These are phyloP conservation scores for Sturmia bella DNA, from an alignment of 2,888 invertebrate species.

Conservation along the genomic window DNA sequence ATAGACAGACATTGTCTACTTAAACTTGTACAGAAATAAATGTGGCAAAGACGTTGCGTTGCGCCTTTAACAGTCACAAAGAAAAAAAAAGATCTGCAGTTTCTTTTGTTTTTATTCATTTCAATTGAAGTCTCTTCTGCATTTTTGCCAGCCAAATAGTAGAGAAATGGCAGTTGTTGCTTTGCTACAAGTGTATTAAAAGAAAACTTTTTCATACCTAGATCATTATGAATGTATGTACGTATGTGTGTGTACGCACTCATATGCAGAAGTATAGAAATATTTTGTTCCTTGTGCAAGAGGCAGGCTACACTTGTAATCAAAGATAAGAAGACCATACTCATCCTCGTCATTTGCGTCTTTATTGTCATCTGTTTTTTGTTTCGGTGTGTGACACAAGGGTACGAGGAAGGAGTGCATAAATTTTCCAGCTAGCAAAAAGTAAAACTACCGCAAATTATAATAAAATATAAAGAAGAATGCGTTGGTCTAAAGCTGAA, in stretches of 20 bases:
- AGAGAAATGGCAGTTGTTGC: conserved; percentile 12
- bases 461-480: conserved; percentile 37
- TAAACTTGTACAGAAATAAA: conserved; percentile 28
- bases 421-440: conserved; percentile 9
- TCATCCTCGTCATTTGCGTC: conserved; percentile 38
- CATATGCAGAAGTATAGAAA: neutral
- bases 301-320: conserved; percentile 18
- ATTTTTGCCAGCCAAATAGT: conserved; percentile 17
- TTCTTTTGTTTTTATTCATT: conserved; percentile 44
- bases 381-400: neutral
- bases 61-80: conserved; percentile 45
- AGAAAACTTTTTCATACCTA: conserved; percentile 46
- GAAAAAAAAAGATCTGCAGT: conserved; percentile 46
- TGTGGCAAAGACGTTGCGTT: conserved; percentile 31
- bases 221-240: conserved; percentile 58
- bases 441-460: conserved; percentile 32
- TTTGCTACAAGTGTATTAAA: conserved; percentile 39
- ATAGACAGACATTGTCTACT: conserved; percentile 36
- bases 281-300: neutral
- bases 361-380: conserved; percentile 25
- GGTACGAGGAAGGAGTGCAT: neutral
- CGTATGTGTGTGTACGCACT: conserved; percentile 1
- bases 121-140: conserved; percentile 53
- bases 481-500: conserved; percentile 62
- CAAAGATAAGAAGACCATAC: conserved; percentile 58